Base-by-base conservation (phyloP, 1,140 invertebrate species). In the Asobara japonica region DNA sequence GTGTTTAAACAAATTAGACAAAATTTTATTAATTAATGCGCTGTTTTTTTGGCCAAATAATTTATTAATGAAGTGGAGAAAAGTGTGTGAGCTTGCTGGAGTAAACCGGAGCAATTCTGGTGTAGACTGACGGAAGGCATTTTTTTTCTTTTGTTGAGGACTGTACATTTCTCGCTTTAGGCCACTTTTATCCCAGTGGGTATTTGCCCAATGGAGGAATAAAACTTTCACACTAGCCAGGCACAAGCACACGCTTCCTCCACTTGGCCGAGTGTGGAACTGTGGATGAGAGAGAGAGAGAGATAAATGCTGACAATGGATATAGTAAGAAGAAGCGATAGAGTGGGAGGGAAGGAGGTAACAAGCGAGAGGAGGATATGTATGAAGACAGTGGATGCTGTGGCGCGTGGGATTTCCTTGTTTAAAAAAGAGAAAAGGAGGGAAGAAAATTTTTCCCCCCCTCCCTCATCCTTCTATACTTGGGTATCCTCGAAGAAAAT, bases 161-260 rank as follows among this genome's bases (percentile, higher is more conserved):
- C 30, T 27, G 45, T 56, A 56, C 27, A 41, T 64, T 74, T 41
- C 27, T 66, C 68, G 69, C 69, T 51, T 71, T 62, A 41, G 68
- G 72, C 66, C 69, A 65, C 61, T 51, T 69, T 74, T 74, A 74
- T 71, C 51, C 65, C 62, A 18, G 27, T 31, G 68, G 61, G 69
- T 74, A 71, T 74, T 71, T 74, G 60, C 72, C 72, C 60, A 73
- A 66, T 73, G 33, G 60, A 69, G 36, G 61, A 69, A 73, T 73
- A 73, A 73, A 74, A 74, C 56, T 74, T 74, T 74, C 48, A 67
- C 71, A 73, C 71, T 74, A 29, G 41, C 33, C 56, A 56, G 22
- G 51, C 51, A 20, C 51, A 56, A 56, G 51, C 51, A 56, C 51
- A 56, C 51, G 51, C 51, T 27, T 20, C 10, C 70, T 56, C 22